Evolutionary conservation across 2,797 vertebrate species (phyloP), one percentile per base, ranked within the genome.

Genomic region (Acipenser oxyrinchus): DNA sequence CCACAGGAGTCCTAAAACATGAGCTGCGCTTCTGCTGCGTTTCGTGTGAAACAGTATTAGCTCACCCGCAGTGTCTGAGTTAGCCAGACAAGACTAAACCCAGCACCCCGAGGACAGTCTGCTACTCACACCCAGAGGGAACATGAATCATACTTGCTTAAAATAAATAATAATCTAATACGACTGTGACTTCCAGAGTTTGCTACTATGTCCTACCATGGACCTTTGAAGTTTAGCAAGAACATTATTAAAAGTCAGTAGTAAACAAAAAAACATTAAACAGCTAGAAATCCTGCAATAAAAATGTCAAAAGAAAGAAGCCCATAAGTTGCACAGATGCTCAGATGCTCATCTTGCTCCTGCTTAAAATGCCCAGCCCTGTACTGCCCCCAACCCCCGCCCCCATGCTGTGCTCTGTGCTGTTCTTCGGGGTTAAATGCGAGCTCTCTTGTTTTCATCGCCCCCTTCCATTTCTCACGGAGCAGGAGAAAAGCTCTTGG

Each of bases 91-190:
- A 78, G 76, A 79, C 79, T 75, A 79, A 63, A 76, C 65, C 80
- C 74, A 72, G 79, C 9, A 83, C 82, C 82, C 80, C 73, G 12
- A 79, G 79, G 80, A 73, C 82, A 77, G 81, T 81, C 81, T 83
- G 81, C 75, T 74, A 81, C 82, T 77, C 75, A 72, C 68, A 82
- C 83, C 83, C 78, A 53, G 70, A 80, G 85, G 82, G 77, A 13
- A 3, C 7, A 79, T 72, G 75, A 76, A 75, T 67, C 58, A 69
- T 77, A 84, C 80, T 71, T n/a, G 37, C 37, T 37, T 37, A 37
- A 37, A 37, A 37, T 37, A 37, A 37, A 37, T 37, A 37, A 37
- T 37, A 37, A 37, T 4, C 3, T 4, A 37, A 37, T 37, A 5
- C 37, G 0, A 37, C 5, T 37, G 37, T 37, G 5, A 37, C 37